Evolutionary conservation across 2,888 invertebrate species (phyloP).

Genomic region (Trichogramma dendrolimi): DNA sequence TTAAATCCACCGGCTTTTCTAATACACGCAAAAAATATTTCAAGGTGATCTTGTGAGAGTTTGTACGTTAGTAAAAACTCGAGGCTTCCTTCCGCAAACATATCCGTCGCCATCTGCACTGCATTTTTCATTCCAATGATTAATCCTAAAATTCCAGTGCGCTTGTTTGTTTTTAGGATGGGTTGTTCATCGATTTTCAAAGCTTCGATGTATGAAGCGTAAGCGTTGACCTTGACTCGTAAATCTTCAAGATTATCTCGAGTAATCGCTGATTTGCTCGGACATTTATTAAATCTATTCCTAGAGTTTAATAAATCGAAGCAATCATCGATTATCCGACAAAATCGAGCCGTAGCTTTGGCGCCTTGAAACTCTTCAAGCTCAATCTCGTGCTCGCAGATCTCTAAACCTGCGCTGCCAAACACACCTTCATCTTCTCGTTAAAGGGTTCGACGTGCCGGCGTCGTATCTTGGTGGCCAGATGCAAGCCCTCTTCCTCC

Average conservation of each 20-base stretch:
- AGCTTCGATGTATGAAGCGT: conserved; percentile 12
- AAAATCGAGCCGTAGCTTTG: conserved; percentile 27
- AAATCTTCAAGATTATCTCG: conserved; percentile 13
- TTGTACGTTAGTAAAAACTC: conserved; percentile 26
- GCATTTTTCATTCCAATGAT: conserved; percentile 16
- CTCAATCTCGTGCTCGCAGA: conserved; percentile 19
- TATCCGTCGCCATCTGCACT: conserved; percentile 8
- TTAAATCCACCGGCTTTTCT: conserved; percentile 26
- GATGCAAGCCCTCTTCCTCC: conserved; percentile 28
- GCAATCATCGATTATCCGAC: conserved; percentile 30
- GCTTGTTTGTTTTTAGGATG: conserved; percentile 11
- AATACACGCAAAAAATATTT: conserved; percentile 27
- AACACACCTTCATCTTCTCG: conserved; percentile 32
- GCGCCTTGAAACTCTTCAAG: conserved; percentile 6
- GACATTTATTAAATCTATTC: conserved; percentile 18
- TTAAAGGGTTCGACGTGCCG: conserved; percentile 25
- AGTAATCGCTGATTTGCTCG: conserved; percentile 12
- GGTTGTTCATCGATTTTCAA: conserved; percentile 5
- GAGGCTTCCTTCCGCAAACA: conserved; percentile 4
- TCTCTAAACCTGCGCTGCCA: conserved; percentile 31
- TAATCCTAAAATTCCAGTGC: conserved; percentile 21
- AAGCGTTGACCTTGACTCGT: conserved; percentile 3
- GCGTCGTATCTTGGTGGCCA: conserved; percentile 29
- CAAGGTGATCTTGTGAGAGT: conserved; percentile 29
- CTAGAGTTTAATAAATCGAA: conserved; percentile 35